Evolutionary conservation across 2,888 invertebrate genomes (phyloP).

Genomic region (Teleogryllus oceanicus): DNA sequence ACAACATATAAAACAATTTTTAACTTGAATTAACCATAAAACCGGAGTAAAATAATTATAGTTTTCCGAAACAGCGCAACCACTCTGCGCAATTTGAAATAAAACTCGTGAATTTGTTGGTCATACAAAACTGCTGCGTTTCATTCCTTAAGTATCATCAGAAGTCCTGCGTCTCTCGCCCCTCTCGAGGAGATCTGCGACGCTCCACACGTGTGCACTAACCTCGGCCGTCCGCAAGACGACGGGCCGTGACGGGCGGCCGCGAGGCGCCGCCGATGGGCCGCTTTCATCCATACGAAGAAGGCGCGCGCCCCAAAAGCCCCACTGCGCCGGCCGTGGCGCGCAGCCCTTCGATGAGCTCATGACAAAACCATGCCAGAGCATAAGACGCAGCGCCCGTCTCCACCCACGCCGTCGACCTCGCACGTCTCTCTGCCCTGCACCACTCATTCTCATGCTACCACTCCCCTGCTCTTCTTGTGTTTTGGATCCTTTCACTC

Average conservation of each 20-base stretch:
- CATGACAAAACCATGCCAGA: background rate
- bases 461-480: too few species aligned
- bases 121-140: too few species aligned
- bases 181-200: background rate
- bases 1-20: too few species aligned
- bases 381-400: background rate
- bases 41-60: too few species aligned
- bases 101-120: too few species aligned
- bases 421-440: too few species aligned
- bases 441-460: too few species aligned
- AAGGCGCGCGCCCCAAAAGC: background rate
- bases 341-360: background rate
- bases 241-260: background rate
- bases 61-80: too few species aligned
- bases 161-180: background rate
- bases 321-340: background rate
- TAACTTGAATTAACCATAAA: too few species aligned
- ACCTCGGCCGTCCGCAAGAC: background rate
- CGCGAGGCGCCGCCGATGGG: background rate
- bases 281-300: constrained; percentile 9
- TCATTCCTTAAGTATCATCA: background rate
- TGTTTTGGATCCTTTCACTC: too few species aligned
- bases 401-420: too few species aligned
- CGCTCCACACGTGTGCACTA: background rate
- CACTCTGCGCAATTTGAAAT: too few species aligned